phyloP scores from a whole-genome alignment of 2,113 vertebrate species.

The Scalopus aquaticus region DNA sequence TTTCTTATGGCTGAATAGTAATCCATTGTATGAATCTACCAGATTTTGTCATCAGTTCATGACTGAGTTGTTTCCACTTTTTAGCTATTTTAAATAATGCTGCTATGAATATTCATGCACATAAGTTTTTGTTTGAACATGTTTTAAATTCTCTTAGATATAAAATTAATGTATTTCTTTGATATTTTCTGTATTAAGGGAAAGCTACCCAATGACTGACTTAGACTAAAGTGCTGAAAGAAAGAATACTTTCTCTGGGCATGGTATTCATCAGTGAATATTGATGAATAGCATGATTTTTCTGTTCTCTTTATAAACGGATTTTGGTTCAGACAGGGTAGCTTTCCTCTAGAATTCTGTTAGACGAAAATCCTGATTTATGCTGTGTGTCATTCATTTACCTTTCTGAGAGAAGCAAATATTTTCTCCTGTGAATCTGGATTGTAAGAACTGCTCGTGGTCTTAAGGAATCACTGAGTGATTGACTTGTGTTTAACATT shows the following conservation, averaged over 20 bases:
- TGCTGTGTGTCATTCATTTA: neutral
- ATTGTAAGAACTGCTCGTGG: neutral
- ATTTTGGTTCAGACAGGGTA: neutral
- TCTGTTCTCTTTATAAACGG: neutral
- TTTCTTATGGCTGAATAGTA: conserved; percentile 38
- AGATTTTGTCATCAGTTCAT: neutral
- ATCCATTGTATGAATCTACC: neutral
- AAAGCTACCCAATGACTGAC: neutral
- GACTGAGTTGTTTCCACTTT: neutral
- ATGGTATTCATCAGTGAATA: conserved; percentile 1
- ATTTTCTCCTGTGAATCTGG: neutral
- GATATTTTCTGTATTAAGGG: neutral
- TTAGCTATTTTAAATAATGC: neutral
- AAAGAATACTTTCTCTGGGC: neutral
- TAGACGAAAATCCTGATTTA: conserved; percentile 1
- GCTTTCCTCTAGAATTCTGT: conserved; percentile 41
- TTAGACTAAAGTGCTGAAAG: neutral
- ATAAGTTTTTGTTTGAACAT: conserved; percentile 12
- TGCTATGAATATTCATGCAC: neutral
- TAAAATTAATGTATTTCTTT: neutral
- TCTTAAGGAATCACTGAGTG: neutral
- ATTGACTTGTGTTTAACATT: neutral
- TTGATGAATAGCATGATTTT: conserved; percentile 36
- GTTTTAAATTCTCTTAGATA: neutral
- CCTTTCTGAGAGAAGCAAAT: neutral